Base-by-base conservation (phyloP, 2,113 vertebrate genomes). In the Leptocoma aspasia region DNA sequence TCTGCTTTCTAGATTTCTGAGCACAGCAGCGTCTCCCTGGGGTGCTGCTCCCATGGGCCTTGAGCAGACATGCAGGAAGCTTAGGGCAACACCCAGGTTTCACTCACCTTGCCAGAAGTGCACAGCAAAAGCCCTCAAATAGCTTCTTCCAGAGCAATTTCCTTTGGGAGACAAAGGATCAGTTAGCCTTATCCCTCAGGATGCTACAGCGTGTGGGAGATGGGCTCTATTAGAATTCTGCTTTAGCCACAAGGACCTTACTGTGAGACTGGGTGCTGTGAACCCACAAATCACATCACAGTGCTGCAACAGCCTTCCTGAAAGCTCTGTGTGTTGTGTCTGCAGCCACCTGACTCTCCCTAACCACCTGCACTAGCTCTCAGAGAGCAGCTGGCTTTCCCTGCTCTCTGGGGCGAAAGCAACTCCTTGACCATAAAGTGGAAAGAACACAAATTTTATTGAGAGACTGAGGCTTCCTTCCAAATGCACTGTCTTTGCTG, bases 371-470 rank as follows among this genome's bases (percentile, higher is more conserved):
- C 75, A 87, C 21, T 5, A 26, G 68, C 71, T 94, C 79, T 83
- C 28, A 57, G 90, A 77, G 87, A 94, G 84, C 93, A 93, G 61
- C 85, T 95, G 87, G 85, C 66, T 86, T 53, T 92, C 49, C 50
- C 75, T 80, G 57, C 79, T 90, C 72, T 77, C 91, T 79, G 61
- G 63, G 75, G 77, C 0, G 0, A 90, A 88, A 86, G 56, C 68
- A 64, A n/a, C 79, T 94, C 84, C 90, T 95, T 95, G 95, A 97
- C 93, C 94, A 71, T 70, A 47, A 81, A 87, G 68, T 94, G 78
- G 87, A 90, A 93, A 92, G 82, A 93, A 69, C 89, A 91, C 50
- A 86, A 65, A 70, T 92, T 95, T 90, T 94, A 73, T 57, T 60
- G 50, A 92, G 93, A 92, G 75, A 41, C 75, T 80, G 52, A 84